Conservation (phyloP, 2,113 vertebrate species). For the Lasiurus cinereus region DNA sequence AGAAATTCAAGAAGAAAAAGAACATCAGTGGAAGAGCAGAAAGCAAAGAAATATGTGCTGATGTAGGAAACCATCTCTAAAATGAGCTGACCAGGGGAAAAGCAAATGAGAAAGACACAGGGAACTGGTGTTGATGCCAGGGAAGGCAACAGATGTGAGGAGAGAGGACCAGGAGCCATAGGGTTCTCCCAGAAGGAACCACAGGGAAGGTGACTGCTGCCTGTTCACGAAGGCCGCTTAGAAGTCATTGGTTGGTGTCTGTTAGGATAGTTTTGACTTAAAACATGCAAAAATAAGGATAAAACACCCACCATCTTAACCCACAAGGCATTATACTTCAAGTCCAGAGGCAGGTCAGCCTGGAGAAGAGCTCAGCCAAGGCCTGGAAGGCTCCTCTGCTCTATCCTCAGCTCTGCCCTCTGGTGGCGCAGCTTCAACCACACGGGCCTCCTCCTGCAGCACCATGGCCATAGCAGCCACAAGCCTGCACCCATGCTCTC, state of each 20-base stretch:
- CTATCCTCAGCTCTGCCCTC: background rate
- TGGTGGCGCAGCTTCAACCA: background rate
- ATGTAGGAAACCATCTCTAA: background rate
- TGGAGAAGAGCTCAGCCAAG: background rate
- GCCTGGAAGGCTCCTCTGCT: background rate
- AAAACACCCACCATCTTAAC: background rate
- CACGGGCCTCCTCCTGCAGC: background rate
- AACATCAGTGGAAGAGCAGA: background rate
- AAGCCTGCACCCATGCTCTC: background rate
- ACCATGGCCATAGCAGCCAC: too few species aligned
- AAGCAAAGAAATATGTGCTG: background rate
- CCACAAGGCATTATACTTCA: background rate
- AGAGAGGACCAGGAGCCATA: background rate
- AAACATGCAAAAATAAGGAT: background rate
- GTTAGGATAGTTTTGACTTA: constrained; percentile 7
- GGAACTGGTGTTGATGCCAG: background rate
- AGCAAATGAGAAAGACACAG: background rate
- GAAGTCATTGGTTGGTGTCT: background rate
- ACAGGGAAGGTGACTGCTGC: background rate
- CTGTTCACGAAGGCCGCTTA: background rate
- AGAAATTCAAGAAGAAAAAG: background rate
- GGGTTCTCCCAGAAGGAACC: background rate
- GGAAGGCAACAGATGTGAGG: background rate
- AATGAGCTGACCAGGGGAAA: background rate
- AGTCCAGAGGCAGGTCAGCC: background rate